Conservation (phyloP, 2,797 vertebrate genomes). For the Sebastes ruberrimus region DNA sequence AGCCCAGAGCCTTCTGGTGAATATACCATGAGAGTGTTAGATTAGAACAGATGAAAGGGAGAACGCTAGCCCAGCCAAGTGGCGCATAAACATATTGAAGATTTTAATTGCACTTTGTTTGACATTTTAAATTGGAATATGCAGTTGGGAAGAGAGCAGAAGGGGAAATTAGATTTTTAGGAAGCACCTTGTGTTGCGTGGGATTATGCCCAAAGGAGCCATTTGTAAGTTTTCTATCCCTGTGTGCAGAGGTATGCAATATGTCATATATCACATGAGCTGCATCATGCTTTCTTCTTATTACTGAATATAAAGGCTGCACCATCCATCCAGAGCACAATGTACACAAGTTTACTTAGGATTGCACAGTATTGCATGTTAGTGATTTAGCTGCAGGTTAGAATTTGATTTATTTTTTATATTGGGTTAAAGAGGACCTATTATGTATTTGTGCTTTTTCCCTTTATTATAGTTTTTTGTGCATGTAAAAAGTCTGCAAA, state of each 20-base stretch:
- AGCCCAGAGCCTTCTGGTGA: conserved; percentile 51
- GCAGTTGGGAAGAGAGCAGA: conserved; percentile 10
- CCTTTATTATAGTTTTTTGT: not conserved
- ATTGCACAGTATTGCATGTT: not conserved
- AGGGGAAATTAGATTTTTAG: conserved; percentile 37
- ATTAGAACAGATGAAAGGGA: conserved; percentile 56
- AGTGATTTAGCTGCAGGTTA: not conserved
- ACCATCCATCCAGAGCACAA: not conserved
- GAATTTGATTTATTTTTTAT: not conserved
- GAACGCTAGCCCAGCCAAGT: conserved; percentile 24
- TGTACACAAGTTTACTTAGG: not conserved
- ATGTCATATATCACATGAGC: not conserved
- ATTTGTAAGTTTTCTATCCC: not conserved
- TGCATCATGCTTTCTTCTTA: not conserved
- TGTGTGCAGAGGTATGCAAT: not conserved
- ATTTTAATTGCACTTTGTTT: conserved; percentile 44
- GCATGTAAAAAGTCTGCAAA: not conserved
- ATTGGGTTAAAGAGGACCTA: no score
- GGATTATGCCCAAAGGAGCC: conserved; percentile 10
- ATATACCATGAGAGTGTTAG: conserved; percentile 56
- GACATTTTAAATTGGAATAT: conserved; percentile 46
- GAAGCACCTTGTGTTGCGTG: conserved; percentile 19
- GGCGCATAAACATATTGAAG: conserved; percentile 49
- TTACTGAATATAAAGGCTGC: not conserved
- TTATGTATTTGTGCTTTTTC: not conserved